phyloP scores from a whole-genome alignment of 2,888 invertebrate genomes.

The Unio pictorum region DNA sequence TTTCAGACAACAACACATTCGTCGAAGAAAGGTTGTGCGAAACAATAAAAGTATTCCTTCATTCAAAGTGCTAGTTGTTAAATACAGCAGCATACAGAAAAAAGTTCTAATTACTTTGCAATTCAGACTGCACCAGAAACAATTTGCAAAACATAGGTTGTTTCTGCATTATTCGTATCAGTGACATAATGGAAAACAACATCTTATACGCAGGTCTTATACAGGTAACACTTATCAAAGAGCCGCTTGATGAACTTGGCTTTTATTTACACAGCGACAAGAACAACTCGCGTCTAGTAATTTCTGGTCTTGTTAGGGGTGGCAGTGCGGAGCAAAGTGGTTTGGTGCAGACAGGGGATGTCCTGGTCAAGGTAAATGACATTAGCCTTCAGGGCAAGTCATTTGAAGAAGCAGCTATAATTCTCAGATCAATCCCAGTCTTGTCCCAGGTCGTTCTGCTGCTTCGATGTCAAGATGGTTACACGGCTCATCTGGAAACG shows the following conservation, averaged over 20 bases:
- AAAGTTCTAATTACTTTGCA: no score
- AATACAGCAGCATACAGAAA: no score
- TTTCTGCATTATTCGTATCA: no score
- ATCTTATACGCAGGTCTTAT: slow-evolving; percentile 15
- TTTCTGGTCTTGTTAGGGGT: slow-evolving; percentile 53
- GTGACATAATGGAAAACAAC: no score
- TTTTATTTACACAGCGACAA: slow-evolving; percentile 54
- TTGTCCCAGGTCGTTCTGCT: slow-evolving; percentile 39
- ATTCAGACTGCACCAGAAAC: no score
- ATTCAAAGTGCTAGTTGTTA: no score
- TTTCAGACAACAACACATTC: no score
- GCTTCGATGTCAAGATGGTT: no score
- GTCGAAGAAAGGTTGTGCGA: no score
- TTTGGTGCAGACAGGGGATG: slow-evolving; percentile 59
- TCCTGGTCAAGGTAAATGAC: slow-evolving; percentile 44
- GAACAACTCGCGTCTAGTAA: slow-evolving; percentile 47
- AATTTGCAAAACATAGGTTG: no score
- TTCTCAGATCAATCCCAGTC: slow-evolving; percentile 47
- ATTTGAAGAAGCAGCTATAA: slow-evolving; percentile 53
- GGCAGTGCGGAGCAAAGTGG: slow-evolving; percentile 63
- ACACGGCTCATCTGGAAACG: no score
- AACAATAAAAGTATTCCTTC: no score
- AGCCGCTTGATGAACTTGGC: slow-evolving; percentile 51
- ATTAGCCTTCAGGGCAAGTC: slow-evolving; percentile 37
- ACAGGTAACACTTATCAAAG: slow-evolving; percentile 55